Evolutionary conservation across 2,797 vertebrate genomes (phyloP).

Genomic region (Varecia variegata): DNA sequence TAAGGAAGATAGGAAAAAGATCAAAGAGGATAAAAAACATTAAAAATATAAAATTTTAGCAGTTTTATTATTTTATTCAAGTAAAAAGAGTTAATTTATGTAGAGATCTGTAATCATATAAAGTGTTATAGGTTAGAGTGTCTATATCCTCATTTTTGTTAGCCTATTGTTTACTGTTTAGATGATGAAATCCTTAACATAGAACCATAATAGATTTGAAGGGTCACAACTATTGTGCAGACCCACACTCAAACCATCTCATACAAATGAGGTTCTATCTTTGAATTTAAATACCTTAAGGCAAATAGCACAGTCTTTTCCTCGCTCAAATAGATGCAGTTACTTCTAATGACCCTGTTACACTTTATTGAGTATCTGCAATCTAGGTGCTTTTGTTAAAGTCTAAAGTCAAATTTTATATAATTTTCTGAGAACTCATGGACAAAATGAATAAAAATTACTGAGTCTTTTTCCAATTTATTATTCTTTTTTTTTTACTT

Average conservation of each 20-base stretch:
- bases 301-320: constrained; percentile 44
- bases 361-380: constrained; percentile 47
- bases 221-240: not conserved
- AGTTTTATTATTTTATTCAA: constrained; percentile 46
- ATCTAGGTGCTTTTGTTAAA: constrained; percentile 29
- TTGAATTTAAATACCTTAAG: constrained; percentile 59
- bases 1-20: constrained; percentile 51
- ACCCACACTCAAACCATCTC: constrained; percentile 10
- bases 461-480: not conserved
- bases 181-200: not conserved
- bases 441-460: constrained; percentile 40
- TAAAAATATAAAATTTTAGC: constrained; percentile 49
- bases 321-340: constrained; percentile 59
- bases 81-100: constrained; percentile 36
- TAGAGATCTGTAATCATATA: not conserved
- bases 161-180: constrained; percentile 13
- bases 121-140: not conserved
- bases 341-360: constrained; percentile 61
- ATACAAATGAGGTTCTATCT: constrained; percentile 41
- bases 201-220: not conserved
- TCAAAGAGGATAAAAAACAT: constrained; percentile 19
- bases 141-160: not conserved
- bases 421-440: constrained; percentile 25
- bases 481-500: not conserved
- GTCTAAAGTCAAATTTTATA: constrained; percentile 35